phyloP scores from a whole-genome alignment of 2,113 vertebrate genomes.

The Papio anubis region DNA sequence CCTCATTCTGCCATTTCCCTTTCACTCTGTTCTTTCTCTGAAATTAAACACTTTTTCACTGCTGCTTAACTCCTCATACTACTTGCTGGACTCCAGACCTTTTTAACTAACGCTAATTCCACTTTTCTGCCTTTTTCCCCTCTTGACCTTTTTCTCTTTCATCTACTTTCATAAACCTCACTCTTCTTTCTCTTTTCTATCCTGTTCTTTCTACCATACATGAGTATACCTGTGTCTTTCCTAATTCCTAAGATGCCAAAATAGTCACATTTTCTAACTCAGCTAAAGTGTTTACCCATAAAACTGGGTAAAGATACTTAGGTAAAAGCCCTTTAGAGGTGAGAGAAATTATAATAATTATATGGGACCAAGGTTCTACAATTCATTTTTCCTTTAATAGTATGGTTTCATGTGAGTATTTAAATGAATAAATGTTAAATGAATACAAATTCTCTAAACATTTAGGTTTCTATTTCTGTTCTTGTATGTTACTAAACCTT shows the following conservation, averaged over 20 bases:
- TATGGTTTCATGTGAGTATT: neutral
- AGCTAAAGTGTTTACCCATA: neutral
- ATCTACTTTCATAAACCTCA: neutral
- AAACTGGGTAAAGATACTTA: neutral
- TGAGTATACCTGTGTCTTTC: neutral
- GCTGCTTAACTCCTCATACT: neutral
- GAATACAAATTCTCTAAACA: neutral
- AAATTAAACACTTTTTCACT: neutral
- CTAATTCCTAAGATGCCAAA: neutral
- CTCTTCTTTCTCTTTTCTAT: neutral
- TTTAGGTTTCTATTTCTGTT: neutral
- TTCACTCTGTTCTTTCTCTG: constrained; percentile 25
- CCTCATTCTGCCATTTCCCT: constrained; percentile 60
- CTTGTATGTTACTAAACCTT: neutral
- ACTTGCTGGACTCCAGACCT: neutral
- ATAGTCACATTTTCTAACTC: neutral
- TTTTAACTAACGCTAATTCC: neutral
- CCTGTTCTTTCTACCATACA: neutral
- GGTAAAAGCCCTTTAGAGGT: neutral
- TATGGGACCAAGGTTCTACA: neutral
- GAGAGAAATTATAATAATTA: neutral
- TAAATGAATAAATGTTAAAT: neutral
- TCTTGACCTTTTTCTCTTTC: neutral
- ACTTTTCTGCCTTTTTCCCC: neutral
- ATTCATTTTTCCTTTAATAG: constrained; percentile 22